These are phyloP conservation scores for Sylvilagus bachmani DNA, from an alignment of 2,113 vertebrate genomes.

Conservation along the genomic window DNA sequence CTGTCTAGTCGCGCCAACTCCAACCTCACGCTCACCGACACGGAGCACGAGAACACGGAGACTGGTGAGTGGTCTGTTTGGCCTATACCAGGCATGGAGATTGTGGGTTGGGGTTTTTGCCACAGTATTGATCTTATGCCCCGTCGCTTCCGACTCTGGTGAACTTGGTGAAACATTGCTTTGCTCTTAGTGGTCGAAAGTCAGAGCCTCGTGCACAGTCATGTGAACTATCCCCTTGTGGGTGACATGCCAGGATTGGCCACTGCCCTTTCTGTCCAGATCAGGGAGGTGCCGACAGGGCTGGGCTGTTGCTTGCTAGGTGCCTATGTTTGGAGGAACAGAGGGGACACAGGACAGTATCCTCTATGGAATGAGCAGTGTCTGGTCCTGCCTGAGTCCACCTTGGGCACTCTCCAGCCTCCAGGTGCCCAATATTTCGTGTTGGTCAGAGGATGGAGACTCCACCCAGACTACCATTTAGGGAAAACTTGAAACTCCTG, in stretches of 20 bases:
- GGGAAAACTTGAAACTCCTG: not conserved
- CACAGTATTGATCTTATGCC: constrained; percentile 53
- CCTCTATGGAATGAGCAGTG: accelerated
- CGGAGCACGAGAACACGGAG: constrained; percentile 97
- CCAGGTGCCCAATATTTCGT: not conserved
- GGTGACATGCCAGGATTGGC: constrained; percentile 66
- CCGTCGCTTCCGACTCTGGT: not conserved
- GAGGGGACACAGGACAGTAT: accelerated
- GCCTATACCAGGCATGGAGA: not conserved
- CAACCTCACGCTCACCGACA: constrained; percentile 98
- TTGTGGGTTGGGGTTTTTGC: constrained; percentile 13
- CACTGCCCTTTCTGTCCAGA: constrained; percentile 67
- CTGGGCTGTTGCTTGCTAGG: not conserved
- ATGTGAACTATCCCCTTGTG: constrained; percentile 70
- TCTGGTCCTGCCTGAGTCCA: not conserved
- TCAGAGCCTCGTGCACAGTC: not conserved
- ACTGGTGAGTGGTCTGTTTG: constrained; percentile 89
- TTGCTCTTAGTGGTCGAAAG: constrained; percentile 66
- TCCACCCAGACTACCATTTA: not conserved
- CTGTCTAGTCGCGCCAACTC: constrained; percentile 98
- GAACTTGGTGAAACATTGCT: constrained; percentile 74
- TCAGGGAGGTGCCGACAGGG: constrained; percentile 68
- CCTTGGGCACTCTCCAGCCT: too few relatives aligned
- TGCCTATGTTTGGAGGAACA: not conserved
- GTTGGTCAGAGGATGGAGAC: not conserved